Evolutionary conservation across 2,113 vertebrate genomes (phyloP).

Genomic region (Eira barbara): DNA sequence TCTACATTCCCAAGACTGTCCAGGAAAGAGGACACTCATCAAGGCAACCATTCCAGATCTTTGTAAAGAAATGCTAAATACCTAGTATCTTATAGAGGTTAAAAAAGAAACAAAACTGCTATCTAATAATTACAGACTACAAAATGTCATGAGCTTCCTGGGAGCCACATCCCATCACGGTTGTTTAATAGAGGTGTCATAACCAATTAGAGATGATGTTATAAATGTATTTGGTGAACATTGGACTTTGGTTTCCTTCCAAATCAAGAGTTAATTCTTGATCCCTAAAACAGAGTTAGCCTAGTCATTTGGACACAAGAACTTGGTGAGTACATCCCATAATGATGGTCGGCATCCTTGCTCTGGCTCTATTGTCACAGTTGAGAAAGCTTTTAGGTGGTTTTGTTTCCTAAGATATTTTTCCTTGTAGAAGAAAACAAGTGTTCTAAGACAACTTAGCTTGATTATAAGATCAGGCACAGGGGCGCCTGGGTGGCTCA

Average conservation of each 20-base stretch:
- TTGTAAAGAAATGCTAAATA: constrained; percentile 1
- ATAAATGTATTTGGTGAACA: not conserved
- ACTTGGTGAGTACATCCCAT: not conserved
- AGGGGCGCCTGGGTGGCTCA: too few species aligned
- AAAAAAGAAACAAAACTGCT: not conserved
- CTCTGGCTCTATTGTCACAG: not conserved
- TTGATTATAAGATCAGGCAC: not conserved
- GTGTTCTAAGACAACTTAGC: not conserved
- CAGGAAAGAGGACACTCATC: not conserved
- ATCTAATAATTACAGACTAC: not conserved
- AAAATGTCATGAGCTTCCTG: not conserved
- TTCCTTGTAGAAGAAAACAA: not conserved
- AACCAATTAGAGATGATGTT: not conserved
- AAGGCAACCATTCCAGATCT: not conserved
- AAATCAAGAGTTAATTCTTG: not conserved
- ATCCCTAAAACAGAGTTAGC: not conserved
- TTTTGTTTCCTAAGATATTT: not conserved
- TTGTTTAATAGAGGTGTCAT: not conserved
- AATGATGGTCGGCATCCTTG: not conserved
- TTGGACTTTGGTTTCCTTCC: not conserved
- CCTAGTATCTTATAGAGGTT: not conserved
- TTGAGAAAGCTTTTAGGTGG: not conserved
- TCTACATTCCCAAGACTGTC: not conserved
- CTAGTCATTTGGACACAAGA: not conserved
- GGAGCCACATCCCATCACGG: not conserved